These are phyloP conservation scores for Pheucticus melanocephalus DNA, from an alignment of 2,113 vertebrate genomes.

Conservation along the genomic window DNA sequence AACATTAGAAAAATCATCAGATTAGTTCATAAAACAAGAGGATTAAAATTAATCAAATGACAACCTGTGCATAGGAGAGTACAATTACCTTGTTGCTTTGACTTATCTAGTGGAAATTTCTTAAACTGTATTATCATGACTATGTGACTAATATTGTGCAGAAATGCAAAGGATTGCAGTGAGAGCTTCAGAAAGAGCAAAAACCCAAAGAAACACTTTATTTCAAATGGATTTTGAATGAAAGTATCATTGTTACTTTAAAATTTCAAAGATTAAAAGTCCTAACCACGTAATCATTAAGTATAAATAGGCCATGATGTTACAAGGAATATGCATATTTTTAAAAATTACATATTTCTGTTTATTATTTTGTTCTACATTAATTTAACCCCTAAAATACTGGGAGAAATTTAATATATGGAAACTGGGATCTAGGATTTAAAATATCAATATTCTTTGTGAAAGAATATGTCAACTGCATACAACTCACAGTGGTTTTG, in stretches of 20 bases:
- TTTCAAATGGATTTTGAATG: background rate
- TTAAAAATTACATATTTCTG: background rate
- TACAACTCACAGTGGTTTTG: background rate
- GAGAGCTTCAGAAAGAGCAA: background rate
- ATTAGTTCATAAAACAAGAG: background rate
- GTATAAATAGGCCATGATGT: background rate
- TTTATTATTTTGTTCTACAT: background rate
- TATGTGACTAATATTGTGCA: background rate
- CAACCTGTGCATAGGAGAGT: background rate
- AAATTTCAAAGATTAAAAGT: background rate
- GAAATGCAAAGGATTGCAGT: background rate
- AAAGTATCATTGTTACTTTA: background rate
- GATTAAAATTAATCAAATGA: background rate
- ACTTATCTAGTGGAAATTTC: background rate
- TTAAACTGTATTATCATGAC: background rate
- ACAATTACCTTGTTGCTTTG: background rate
- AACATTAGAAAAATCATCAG: background rate
- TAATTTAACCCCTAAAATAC: background rate
- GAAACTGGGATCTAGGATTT: background rate
- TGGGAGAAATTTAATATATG: background rate
- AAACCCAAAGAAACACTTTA: background rate
- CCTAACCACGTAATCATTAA: background rate
- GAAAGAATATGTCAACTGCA: background rate
- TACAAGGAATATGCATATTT: background rate
- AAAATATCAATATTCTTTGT: background rate